Percentiles rank a stretch among this genome's conserved stretches.
Conservation (phyloP, 2,797 vertebrate genomes). For the Fistularia commersonii region DNA sequence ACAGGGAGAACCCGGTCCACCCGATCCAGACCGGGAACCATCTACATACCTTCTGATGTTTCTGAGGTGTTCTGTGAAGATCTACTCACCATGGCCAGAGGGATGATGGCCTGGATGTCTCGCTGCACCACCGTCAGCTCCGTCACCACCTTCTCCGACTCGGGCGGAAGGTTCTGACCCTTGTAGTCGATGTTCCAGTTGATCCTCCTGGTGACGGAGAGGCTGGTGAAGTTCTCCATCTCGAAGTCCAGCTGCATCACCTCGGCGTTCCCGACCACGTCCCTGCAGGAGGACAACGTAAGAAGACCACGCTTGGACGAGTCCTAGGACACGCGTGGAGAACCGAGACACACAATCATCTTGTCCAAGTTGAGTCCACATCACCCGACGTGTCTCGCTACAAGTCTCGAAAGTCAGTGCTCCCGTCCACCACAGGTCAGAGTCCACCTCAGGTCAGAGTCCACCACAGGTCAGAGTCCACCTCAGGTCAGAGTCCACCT, state of each 20-base stretch:
- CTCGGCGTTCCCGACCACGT: slow-evolving; percentile 79
- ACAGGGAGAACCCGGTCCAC: too few relatives aligned
- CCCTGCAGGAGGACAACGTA: slow-evolving; percentile 58
- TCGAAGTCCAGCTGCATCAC: slow-evolving; percentile 97
- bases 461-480: too few relatives aligned
- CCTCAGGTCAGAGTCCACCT: too few relatives aligned
- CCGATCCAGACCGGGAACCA: not conserved
- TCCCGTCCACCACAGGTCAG: too few relatives aligned
- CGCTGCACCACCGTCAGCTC: slow-evolving; percentile 95
- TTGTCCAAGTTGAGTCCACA: too few relatives aligned
- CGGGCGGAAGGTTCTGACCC: slow-evolving; percentile 82
- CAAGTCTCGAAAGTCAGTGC: too few relatives aligned
- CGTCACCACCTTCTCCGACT: slow-evolving; percentile 93
- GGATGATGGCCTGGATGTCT: slow-evolving; percentile 94
- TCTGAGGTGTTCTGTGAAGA: not conserved
- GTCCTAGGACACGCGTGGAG: not conserved
- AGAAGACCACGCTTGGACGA: not conserved
- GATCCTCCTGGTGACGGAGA: slow-evolving; percentile 94
- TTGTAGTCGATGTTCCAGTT: slow-evolving; percentile 98
- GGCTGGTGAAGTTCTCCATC: slow-evolving; percentile 99
- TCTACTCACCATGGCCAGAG: slow-evolving; percentile 91
- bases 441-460: too few relatives aligned
- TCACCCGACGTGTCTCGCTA: too few relatives aligned
- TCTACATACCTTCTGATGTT: not conserved
- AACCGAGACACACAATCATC: not conserved